Conservation (phyloP, 2,113 vertebrate genomes). For the Antidorcas marsupialis region DNA sequence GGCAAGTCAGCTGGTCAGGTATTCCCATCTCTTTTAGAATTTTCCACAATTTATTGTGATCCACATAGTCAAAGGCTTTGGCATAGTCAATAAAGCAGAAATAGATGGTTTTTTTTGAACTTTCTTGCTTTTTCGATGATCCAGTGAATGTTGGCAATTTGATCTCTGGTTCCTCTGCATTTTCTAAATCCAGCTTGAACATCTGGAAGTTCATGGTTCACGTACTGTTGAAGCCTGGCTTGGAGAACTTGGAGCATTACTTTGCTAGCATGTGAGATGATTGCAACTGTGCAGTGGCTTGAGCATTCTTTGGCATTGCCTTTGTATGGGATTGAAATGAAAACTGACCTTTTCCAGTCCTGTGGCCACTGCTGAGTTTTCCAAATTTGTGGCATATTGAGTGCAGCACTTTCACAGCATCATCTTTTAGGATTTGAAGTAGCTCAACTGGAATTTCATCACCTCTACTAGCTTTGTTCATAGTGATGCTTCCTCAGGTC, state of each 20-base stretch:
- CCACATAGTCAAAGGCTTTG: background rate
- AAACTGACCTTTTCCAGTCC: background rate
- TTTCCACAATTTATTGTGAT: background rate
- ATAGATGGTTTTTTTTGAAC: background rate
- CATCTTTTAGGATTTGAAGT: background rate
- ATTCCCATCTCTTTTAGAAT: background rate
- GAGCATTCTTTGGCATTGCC: background rate
- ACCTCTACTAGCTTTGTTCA: background rate
- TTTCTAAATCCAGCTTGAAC: background rate
- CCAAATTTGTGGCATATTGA: background rate
- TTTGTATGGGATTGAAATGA: background rate
- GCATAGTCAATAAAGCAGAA: background rate
- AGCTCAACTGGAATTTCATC: background rate
- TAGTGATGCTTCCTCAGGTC: background rate
- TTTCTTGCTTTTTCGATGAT: background rate
- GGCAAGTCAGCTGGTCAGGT: background rate
- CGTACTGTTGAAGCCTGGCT: background rate
- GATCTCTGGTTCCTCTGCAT: background rate
- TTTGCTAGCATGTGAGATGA: background rate
- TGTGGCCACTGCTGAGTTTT: background rate
- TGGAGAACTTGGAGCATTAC: background rate
- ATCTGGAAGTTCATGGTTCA: background rate
- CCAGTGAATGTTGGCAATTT: background rate
- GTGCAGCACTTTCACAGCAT: background rate
- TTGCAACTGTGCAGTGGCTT: background rate